Percentiles rank a stretch among this genome's conserved stretches.
Conservation (phyloP, 1,140 invertebrate species). For the Luehdorfia chinensis region DNA sequence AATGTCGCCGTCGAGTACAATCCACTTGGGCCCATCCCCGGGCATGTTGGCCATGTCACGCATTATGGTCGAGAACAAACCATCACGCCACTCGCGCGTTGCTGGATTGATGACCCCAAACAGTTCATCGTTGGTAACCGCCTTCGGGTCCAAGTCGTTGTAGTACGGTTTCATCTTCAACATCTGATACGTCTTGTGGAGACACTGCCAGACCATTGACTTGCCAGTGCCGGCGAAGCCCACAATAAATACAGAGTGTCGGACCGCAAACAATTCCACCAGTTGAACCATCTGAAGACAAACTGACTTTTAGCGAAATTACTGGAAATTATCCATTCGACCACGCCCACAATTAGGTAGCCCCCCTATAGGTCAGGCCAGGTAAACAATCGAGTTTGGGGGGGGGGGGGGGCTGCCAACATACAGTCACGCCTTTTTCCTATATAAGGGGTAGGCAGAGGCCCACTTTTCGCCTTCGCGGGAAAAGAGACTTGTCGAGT, state of each 20-base stretch:
- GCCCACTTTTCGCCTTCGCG: too few species aligned
- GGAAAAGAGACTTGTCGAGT: too few species aligned
- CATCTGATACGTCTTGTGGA: conserved; percentile 87
- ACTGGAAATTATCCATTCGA: too few species aligned
- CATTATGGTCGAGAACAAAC: conserved; percentile 95
- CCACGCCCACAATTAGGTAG: too few species aligned
- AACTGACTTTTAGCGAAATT: too few species aligned
- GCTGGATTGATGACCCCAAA: conserved; percentile 97
- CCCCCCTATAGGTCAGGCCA: background rate
- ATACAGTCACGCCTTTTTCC: too few species aligned
- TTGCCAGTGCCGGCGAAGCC: conserved; percentile 97
- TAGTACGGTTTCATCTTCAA: conserved; percentile 89
- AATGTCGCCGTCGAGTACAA: conserved; percentile 97
- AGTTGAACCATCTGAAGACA: conserved; percentile 88
- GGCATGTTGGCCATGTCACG: conserved; percentile 93
- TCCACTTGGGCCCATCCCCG: conserved; percentile 95
- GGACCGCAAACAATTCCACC: conserved; percentile 93
- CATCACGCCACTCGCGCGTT: conserved; percentile 98
- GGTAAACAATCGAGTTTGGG: too few species aligned
- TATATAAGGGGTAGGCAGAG: too few species aligned
- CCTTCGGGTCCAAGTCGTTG: conserved; percentile 96
- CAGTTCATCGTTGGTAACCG: conserved; percentile 96
- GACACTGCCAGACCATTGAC: conserved; percentile 94
- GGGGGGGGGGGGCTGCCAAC: too few species aligned
- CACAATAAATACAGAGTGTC: conserved; percentile 96